A percentile compares a stretch with the other conserved stretches of the same genome.
Conservation (phyloP, 2,888 invertebrate genomes). For the Phorcus lineatus region DNA sequence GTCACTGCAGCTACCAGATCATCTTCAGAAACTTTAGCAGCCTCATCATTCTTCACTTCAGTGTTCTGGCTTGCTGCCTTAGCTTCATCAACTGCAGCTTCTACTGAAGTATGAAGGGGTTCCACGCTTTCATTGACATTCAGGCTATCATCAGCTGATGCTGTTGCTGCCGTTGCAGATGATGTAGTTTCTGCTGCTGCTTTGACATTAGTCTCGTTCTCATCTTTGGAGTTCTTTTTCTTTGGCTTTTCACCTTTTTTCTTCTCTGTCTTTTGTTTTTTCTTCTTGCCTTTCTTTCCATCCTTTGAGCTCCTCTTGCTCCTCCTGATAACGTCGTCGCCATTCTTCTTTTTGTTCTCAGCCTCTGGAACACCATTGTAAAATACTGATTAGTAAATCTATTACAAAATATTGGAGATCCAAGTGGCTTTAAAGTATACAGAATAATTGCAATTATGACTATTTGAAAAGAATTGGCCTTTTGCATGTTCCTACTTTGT, state of each 20-base stretch:
- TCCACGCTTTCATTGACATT: neutral
- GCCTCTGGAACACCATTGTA: neutral
- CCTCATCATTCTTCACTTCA: neutral
- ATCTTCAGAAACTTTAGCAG: neutral
- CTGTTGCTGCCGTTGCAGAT: too few relatives aligned
- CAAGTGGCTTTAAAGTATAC: too few relatives aligned
- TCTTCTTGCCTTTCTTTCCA: neutral
- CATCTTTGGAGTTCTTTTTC: constrained; percentile 5
- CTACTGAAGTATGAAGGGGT: neutral
- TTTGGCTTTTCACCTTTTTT: constrained; percentile 12
- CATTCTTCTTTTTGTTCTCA: neutral
- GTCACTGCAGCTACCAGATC: neutral
- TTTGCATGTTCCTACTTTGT: too few relatives aligned
- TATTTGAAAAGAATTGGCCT: too few relatives aligned
- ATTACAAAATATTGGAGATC: neutral
- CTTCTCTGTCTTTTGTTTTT: constrained; percentile 10
- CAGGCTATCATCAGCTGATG: neutral
- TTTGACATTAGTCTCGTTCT: neutral
- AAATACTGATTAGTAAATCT: neutral
- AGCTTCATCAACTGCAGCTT: neutral
- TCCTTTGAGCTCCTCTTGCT: neutral
- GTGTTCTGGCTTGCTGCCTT: neutral
- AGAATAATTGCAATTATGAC: too few relatives aligned
- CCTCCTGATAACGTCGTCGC: neutral
- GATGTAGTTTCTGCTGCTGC: neutral